Conservation (phyloP, 2,113 vertebrate genomes). For the Noctilio leporinus region DNA sequence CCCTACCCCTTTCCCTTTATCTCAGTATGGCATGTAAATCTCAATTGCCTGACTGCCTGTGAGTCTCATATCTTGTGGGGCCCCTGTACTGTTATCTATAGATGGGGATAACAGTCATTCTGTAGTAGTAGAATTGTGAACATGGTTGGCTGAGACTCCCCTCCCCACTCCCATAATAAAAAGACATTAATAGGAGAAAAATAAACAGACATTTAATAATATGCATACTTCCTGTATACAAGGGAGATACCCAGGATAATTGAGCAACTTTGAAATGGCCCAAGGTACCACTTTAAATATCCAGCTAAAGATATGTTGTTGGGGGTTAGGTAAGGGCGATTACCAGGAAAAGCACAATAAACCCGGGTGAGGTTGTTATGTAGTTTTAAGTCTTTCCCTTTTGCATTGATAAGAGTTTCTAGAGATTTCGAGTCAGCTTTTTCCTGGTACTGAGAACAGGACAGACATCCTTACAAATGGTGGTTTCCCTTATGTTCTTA, state of each 20-base stretch:
- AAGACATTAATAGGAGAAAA: not conserved
- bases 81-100: not conserved
- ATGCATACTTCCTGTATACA: not conserved
- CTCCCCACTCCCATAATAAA: not conserved
- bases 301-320: not conserved
- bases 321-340: not conserved
- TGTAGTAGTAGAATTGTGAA: not conserved
- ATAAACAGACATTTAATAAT: not conserved
- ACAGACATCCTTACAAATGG: not conserved
- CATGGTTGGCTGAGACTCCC: not conserved
- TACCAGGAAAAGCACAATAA: not conserved
- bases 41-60: not conserved
- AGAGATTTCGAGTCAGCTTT: not conserved
- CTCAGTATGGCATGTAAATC: not conserved
- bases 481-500: not conserved
- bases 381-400: not conserved
- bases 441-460: not conserved
- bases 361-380: not conserved
- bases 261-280: not conserved
- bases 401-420: not conserved
- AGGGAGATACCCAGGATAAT: not conserved
- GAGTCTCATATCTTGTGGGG: not conserved
- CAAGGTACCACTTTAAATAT: not conserved
- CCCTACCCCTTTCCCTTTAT: not conserved
- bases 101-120: not conserved